These are phyloP conservation scores for Diorhabda elongata DNA, from an alignment of 1,140 invertebrate genomes.

Conservation along the genomic window DNA sequence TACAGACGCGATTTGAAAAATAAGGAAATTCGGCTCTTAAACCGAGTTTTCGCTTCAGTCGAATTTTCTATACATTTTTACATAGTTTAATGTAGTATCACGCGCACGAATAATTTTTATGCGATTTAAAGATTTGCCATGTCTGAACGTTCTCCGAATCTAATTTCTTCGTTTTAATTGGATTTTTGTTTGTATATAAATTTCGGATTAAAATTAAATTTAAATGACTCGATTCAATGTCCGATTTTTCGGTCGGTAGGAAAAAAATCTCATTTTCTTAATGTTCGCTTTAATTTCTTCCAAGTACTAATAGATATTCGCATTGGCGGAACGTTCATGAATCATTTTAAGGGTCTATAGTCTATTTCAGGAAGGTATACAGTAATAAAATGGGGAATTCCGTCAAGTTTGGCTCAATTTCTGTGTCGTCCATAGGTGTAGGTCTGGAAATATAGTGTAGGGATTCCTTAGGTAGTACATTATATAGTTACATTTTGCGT, in stretches of 20 bases:
- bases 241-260: background rate
- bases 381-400: too few relatives aligned
- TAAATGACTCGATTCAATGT: conserved; percentile 21
- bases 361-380: too few relatives aligned
- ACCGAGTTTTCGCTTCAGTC: conserved; percentile 7
- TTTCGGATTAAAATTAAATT: conserved; percentile 36
- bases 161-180: conserved; percentile 41
- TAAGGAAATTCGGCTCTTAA: conserved; percentile 27
- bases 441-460: too few relatives aligned
- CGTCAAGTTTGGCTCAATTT: too few relatives aligned
- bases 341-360: too few relatives aligned
- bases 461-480: too few relatives aligned
- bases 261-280: background rate
- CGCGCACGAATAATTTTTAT: conserved; percentile 45
- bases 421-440: too few relatives aligned
- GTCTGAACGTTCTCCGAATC: conserved; percentile 42
- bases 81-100: conserved; percentile 39
- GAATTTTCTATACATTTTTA: conserved; percentile 20
- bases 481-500: too few relatives aligned
- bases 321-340: too few relatives aligned
- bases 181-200: conserved; percentile 41
- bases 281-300: conserved; percentile 2
- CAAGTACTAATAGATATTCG: background rate
- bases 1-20: conserved; percentile 44
- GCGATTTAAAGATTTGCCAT: conserved; percentile 42